A percentile compares a stretch with the other conserved stretches of the same genome.
These are phyloP conservation scores for Proisotoma minuta DNA, from an alignment of 2,888 invertebrate species.

Conservation along the genomic window DNA sequence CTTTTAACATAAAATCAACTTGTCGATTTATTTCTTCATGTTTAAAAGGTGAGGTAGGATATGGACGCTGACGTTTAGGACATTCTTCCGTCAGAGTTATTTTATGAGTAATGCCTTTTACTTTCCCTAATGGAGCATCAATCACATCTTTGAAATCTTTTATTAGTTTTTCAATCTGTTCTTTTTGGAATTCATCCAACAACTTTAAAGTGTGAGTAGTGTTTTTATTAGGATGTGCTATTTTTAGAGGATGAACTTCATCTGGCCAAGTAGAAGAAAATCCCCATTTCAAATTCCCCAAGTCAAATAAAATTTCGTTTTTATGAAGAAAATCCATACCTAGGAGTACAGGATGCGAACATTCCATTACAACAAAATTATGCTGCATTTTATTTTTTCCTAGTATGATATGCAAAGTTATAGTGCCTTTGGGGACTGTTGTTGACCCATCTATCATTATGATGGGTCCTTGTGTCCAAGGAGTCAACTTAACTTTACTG, in stretches of 20 bases:
- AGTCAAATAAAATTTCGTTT: neutral
- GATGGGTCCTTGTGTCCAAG: neutral
- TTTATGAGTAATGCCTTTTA: neutral
- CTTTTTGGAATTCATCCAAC: neutral
- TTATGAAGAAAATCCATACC: slow-evolving; percentile 8
- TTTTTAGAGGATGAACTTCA: neutral
- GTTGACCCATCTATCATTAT: neutral
- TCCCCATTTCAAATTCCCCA: neutral
- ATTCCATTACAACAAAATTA: neutral
- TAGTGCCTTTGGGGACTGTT: neutral
- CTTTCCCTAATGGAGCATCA: neutral
- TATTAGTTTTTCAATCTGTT: neutral
- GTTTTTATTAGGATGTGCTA: neutral
- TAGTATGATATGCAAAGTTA: neutral
- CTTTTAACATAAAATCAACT: slow-evolving; percentile 6
- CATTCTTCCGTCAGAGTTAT: neutral
- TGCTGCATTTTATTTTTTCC: neutral
- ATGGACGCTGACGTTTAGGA: neutral
- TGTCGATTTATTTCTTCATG: neutral
- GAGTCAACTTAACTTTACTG: neutral
- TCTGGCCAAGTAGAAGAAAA: neutral
- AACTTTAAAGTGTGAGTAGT: neutral
- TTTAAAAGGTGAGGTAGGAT: slow-evolving; percentile 1
- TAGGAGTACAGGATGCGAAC: neutral
- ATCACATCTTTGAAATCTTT: neutral